These are phyloP conservation scores for Coreoperca whiteheadi DNA, from an alignment of 2,113 vertebrate species.

Conservation along the genomic window DNA sequence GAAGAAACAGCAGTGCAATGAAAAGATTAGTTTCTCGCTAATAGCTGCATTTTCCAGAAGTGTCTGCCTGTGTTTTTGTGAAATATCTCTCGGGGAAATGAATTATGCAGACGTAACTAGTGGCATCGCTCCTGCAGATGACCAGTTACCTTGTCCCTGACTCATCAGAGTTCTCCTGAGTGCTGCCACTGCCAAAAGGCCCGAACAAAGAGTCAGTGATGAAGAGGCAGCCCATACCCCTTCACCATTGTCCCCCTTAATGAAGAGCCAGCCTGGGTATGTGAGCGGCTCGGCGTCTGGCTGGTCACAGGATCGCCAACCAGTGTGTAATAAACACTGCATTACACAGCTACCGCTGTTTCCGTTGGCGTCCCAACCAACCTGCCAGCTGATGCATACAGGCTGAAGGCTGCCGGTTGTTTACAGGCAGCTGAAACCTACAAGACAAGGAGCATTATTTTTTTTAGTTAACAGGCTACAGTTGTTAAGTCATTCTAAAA, in stretches of 20 bases:
- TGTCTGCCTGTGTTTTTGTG: not conserved
- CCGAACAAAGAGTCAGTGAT: constrained; percentile 70
- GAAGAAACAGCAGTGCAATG: constrained; percentile 14
- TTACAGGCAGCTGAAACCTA: not conserved
- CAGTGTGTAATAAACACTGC: constrained; percentile 42
- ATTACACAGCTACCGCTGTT: constrained; percentile 48
- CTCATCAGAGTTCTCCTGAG: constrained; percentile 59
- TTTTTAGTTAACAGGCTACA: too few species aligned
- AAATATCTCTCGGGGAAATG: not conserved
- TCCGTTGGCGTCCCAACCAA: constrained; percentile 3
- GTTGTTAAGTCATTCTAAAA: not conserved
- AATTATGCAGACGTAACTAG: constrained; percentile 8
- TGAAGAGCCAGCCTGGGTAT: constrained; percentile 47
- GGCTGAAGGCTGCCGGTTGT: not conserved
- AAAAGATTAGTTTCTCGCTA: not conserved
- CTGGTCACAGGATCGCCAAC: constrained; percentile 62
- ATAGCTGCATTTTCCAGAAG: not conserved
- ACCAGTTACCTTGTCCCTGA: constrained; percentile 43
- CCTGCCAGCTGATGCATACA: not conserved
- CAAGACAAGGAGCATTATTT: not conserved
- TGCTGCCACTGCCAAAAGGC: constrained; percentile 29
- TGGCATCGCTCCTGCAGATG: constrained; percentile 27
- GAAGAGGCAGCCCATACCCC: constrained; percentile 19
- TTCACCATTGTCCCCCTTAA: constrained; percentile 58
- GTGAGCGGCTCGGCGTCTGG: constrained; percentile 31